Evolutionary conservation across 2,797 vertebrate species (phyloP).

Genomic region (Bradypodion ventrale): DNA sequence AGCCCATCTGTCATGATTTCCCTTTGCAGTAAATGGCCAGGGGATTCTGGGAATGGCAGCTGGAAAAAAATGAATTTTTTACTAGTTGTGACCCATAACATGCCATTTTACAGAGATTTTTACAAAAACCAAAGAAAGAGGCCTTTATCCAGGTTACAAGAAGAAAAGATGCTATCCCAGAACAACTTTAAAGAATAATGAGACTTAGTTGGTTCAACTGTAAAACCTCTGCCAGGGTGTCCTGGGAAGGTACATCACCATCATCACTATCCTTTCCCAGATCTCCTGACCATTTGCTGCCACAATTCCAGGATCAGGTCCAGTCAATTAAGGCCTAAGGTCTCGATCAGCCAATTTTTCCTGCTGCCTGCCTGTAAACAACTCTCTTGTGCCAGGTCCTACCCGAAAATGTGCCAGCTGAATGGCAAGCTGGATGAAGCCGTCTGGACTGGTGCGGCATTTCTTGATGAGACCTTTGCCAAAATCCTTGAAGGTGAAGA

Average conservation of each 20-base stretch:
- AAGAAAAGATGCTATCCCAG: neutral
- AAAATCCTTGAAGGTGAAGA: slow-evolving; percentile 84
- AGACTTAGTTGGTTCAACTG: neutral
- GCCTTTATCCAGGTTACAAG: neutral
- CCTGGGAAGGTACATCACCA: no score
- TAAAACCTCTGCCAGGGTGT: neutral
- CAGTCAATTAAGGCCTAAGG: neutral
- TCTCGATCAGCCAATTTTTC: neutral
- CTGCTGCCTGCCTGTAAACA: neutral
- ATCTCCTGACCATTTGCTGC: neutral
- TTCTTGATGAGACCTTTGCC: slow-evolving; percentile 87
- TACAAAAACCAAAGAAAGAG: no score
- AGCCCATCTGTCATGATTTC: neutral
- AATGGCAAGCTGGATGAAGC: slow-evolving; percentile 86
- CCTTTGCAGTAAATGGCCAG: no score
- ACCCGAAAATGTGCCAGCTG: slow-evolving; percentile 90
- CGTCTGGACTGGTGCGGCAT: slow-evolving; percentile 84
- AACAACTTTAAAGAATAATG: neutral
- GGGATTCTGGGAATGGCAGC: no score
- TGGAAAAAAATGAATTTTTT: no score
- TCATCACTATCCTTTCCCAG: neutral
- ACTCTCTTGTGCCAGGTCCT: slow-evolving; percentile 27
- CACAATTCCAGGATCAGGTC: neutral
- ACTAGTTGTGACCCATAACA: neutral
- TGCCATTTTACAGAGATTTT: neutral